Evolutionary conservation across 1,140 invertebrate genomes (phyloP).

Genomic region (Phenacoccus solenopsis): DNA sequence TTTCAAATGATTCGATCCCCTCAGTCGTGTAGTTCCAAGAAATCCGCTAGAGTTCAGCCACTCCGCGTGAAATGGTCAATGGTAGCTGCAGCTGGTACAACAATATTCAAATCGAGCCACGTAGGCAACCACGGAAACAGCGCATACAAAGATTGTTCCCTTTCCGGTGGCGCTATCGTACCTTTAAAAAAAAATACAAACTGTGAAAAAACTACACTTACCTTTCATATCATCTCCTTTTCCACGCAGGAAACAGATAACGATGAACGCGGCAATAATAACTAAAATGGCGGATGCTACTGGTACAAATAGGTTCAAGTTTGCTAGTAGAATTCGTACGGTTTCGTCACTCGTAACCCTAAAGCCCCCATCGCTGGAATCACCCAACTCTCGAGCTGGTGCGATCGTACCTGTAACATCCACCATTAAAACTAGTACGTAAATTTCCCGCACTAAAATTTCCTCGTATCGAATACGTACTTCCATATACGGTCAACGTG

Average conservation of each 20-base stretch:
- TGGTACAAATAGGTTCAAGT: slow-evolving; percentile 88
- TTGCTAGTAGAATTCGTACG: slow-evolving; percentile 66
- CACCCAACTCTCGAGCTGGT: slow-evolving; percentile 70
- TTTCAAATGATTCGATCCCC: too few species aligned
- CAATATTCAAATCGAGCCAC: slow-evolving; percentile 74
- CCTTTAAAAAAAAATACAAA: slow-evolving; percentile 46
- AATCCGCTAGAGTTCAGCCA: too few species aligned
- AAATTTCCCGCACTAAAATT: too few species aligned
- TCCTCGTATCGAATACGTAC: slow-evolving; percentile 39
- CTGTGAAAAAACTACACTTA: slow-evolving; percentile 36
- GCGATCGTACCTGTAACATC: slow-evolving; percentile 80
- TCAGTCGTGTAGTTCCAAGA: too few species aligned
- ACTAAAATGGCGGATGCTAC: slow-evolving; percentile 78
- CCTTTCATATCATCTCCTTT: slow-evolving; percentile 71
- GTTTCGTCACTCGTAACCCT: slow-evolving; percentile 52
- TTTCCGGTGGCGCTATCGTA: slow-evolving; percentile 61
- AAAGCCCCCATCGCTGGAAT: slow-evolving; percentile 36
- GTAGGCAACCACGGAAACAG: slow-evolving; percentile 66
- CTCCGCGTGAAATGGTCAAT: too few species aligned
- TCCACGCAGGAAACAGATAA: slow-evolving; percentile 75
- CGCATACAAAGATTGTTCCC: slow-evolving; percentile 44
- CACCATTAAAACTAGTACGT: not conserved
- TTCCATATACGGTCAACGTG: slow-evolving; percentile 84
- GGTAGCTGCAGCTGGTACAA: slow-evolving; percentile 70
- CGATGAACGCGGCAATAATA: slow-evolving; percentile 80